A percentile compares a stretch with the other conserved stretches of the same genome.
Conservation (phyloP, 2,888 invertebrate species). For the Dasysyrphus albostriatus region DNA sequence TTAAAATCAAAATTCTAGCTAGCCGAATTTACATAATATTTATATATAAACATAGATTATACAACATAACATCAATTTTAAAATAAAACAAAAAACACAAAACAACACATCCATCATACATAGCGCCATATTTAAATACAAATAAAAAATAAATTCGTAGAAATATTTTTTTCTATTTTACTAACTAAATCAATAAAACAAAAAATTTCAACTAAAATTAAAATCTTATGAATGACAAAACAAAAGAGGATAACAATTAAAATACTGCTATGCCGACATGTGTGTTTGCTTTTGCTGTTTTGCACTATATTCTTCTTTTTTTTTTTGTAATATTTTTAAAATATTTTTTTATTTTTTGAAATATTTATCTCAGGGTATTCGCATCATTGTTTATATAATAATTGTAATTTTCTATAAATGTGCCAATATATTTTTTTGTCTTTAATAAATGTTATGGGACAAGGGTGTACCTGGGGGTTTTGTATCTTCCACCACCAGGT, state of each 20-base stretch:
- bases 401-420: slow-evolving; percentile 63
- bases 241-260: slow-evolving; percentile 52
- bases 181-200: not conserved
- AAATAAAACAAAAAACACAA: slow-evolving; percentile 27
- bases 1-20: slow-evolving; percentile 56
- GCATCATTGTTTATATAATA: slow-evolving; percentile 64
- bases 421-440: slow-evolving; percentile 37
- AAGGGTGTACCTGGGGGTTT: slow-evolving; percentile 29
- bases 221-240: slow-evolving; percentile 33
- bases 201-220: slow-evolving; percentile 33
- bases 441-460: slow-evolving; percentile 33
- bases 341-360: slow-evolving; percentile 33
- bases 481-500: slow-evolving; percentile 38
- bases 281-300: slow-evolving; percentile 76
- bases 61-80: slow-evolving; percentile 31
- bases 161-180: slow-evolving; percentile 39
- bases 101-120: slow-evolving; percentile 39
- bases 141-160: slow-evolving; percentile 36
- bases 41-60: slow-evolving; percentile 19
- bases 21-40: slow-evolving; percentile 65
- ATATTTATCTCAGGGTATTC: slow-evolving; percentile 57
- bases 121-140: slow-evolving; percentile 16
- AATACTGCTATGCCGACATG: slow-evolving; percentile 75
- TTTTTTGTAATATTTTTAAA: slow-evolving; percentile 29
- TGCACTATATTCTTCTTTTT: slow-evolving; percentile 51